Conservation (phyloP, 1,140 invertebrate genomes). For the Eumaeus atala region DNA sequence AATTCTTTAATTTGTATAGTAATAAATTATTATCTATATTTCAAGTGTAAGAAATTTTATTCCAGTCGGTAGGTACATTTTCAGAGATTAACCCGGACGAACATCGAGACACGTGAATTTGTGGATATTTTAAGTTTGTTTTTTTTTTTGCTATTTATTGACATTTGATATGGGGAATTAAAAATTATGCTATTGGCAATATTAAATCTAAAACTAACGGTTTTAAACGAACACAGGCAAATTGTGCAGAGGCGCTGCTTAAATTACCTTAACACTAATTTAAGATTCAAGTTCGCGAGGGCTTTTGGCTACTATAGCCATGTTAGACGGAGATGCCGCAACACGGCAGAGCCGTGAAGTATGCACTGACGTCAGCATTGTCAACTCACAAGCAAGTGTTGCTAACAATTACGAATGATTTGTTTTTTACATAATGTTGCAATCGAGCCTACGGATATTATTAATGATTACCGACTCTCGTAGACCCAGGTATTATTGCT, state of each 20-base stretch:
- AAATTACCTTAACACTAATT: constrained; percentile 25
- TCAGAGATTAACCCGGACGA: too few relatives aligned
- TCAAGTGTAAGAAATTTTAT: too few relatives aligned
- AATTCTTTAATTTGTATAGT: too few relatives aligned
- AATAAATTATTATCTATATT: too few relatives aligned
- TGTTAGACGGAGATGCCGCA: constrained; percentile 43
- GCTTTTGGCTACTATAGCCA: constrained; percentile 33
- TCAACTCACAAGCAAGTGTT: constrained; percentile 68
- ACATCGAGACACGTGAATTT: too few relatives aligned
- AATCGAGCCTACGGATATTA: too few relatives aligned
- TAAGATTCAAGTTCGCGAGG: constrained; percentile 37
- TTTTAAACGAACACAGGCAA: neutral
- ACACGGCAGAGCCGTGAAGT: constrained; percentile 36
- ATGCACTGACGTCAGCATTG: constrained; percentile 55
- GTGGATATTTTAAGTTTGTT: too few relatives aligned
- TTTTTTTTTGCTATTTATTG: too few relatives aligned
- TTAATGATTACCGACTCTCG: too few relatives aligned
- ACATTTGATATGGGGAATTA: too few relatives aligned
- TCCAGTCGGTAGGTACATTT: too few relatives aligned
- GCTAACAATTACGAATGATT: constrained; percentile 41
- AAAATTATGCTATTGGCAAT: neutral
- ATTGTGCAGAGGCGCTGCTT: constrained; percentile 25
- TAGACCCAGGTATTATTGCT: too few relatives aligned
- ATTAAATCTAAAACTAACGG: neutral
- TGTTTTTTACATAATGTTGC: neutral